phyloP scores from a whole-genome alignment of 2,888 invertebrate species.

The Meloe dianella region DNA sequence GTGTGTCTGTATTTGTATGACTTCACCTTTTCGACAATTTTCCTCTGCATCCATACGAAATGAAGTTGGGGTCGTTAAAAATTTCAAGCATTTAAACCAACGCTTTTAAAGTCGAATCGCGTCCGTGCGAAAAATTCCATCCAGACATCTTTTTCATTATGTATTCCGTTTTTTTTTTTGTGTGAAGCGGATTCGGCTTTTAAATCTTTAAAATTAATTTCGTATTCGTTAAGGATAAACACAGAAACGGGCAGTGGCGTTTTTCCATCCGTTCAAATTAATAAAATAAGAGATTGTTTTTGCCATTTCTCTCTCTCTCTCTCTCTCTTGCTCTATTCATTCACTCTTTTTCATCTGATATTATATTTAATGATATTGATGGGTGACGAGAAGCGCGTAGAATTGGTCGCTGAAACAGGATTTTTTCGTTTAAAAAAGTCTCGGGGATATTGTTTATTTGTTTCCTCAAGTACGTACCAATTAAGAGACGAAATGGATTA shows the following conservation, averaged over 20 bases:
- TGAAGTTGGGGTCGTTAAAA: conserved; percentile 17
- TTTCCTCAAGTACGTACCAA: neutral
- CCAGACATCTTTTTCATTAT: conserved; percentile 35
- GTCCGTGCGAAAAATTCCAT: conserved; percentile 25
- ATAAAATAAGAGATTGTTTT: conserved; percentile 19
- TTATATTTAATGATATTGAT: conserved; percentile 1
- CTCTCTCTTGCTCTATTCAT: too few relatives aligned
- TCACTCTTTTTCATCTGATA: neutral
- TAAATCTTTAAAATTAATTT: conserved; percentile 42
- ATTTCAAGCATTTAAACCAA: conserved; percentile 27
- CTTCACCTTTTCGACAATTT: conserved; percentile 8
- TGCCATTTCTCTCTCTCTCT: neutral
- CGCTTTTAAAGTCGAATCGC: conserved; percentile 22
- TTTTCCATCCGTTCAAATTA: conserved; percentile 25
- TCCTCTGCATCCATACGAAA: conserved; percentile 2
- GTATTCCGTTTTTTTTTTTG: conserved; percentile 35
- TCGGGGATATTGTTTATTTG: neutral
- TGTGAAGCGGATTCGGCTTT: conserved; percentile 32
- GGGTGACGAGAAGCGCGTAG: too few relatives aligned
- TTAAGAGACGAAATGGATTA: neutral
- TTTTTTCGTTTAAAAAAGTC: too few relatives aligned
- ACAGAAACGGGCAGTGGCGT: conserved; percentile 15
- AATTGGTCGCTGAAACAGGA: too few relatives aligned
- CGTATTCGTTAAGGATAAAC: conserved; percentile 35
- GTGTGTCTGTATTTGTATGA: neutral